Base-by-base conservation (phyloP, 2,888 invertebrate genomes). In the Leuctra nigra region DNA sequence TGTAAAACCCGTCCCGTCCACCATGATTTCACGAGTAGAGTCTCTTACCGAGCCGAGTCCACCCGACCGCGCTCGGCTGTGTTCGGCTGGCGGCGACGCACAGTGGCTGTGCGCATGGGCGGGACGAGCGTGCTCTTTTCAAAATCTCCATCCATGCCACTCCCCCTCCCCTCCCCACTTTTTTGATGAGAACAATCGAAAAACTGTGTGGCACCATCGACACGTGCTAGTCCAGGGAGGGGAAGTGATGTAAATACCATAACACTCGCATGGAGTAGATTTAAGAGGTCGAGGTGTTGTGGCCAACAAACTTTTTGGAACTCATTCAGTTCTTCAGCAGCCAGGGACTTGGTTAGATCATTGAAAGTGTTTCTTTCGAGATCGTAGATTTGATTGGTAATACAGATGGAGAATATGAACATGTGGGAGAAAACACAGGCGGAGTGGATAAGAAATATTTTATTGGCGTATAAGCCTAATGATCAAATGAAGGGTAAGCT, bases 401-500 rank as follows among this genome's bases (percentile, higher is more conserved):
- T n/a, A n/a, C n/a, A n/a, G n/a, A n/a, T n/a, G n/a, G n/a, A n/a
- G n/a, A n/a, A n/a, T n/a, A n/a, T n/a, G n/a, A 64, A 66, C 57
- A 57, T 63, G 41, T 68, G 67, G 66, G 67, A 71, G 63, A 73
- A 73, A 66, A 63, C 67, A 46, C 68, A 69, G 63, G 74, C 75
- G 67, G 73, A 72, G 65, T 77, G 77, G 77, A 73, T 77, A 64
- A 77, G 75, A 65, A 73, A 74, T 68, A 70, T 75, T 46, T 69
- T 75, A 44, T 70, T 71, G 47, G 75, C 63, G 36, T 63, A 65
- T 53, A 66, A 74, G 64, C 73, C 74, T 61, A 63, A 69, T 57
- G 61, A 60, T 62, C 58, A 61, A 57, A 54, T 14, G n/a, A 29
- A 23, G 18, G n/a, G 20, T 16, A 11, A 23, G 13, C n/a, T 7